phyloP scores from a whole-genome alignment of 2,888 invertebrate species.

The Ditula angustiorana region DNA sequence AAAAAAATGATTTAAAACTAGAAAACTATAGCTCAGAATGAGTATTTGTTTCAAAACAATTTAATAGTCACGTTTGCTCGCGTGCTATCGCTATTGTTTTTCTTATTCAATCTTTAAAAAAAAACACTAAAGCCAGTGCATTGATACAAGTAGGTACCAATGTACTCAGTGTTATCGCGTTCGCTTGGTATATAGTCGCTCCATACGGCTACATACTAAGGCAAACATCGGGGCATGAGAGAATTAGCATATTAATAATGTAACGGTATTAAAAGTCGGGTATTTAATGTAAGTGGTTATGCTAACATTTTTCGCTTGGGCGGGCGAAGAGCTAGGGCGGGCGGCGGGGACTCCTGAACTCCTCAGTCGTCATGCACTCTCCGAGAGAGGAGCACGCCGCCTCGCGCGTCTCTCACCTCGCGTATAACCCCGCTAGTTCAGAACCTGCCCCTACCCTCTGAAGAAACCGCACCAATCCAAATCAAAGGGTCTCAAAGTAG shows the following conservation, averaged over 20 bases:
- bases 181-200: not conserved
- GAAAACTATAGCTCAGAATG: not conserved
- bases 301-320: conserved; percentile 70
- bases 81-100: conserved; percentile 6
- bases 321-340: conserved; percentile 73
- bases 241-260: conserved; percentile 60
- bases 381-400: conserved; percentile 58
- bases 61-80: conserved; percentile 11
- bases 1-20: not conserved
- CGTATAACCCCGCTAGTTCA: conserved; percentile 17
- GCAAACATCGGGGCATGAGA: conserved; percentile 23
- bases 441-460: conserved; percentile 19
- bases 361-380: conserved; percentile 69
- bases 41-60: not conserved
- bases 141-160: not conserved
- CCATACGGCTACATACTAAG: not conserved
- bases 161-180: conserved; percentile 12
- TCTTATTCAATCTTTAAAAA: conserved; percentile 15
- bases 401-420: conserved; percentile 42
- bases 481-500: not conserved
- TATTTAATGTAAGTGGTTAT: conserved; percentile 51
- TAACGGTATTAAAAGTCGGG: conserved; percentile 57
- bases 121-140: conserved; percentile 16
- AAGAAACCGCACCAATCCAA: not conserved
- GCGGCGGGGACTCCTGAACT: conserved; percentile 68